Base-by-base conservation (phyloP, 2,113 vertebrate species). In the Aleadryas rufinucha region DNA sequence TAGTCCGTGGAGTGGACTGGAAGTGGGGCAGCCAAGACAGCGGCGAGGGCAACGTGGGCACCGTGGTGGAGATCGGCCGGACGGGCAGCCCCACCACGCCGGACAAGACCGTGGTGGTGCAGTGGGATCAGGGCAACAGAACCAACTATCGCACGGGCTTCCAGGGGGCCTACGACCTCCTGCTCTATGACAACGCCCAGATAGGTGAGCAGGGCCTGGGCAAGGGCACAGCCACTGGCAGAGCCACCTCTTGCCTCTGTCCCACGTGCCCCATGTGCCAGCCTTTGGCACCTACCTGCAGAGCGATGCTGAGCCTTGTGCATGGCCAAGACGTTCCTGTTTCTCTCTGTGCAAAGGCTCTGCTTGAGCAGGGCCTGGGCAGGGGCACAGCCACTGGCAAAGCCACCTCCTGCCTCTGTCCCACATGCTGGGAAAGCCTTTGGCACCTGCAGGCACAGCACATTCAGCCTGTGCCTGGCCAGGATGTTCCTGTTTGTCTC, bases 81-180 rank as follows among this genome's bases (percentile, higher is more conserved):
- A 98, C 99, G 16, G 99, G 99, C 92, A 99, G 99, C 98, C 99
- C 99, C 30, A 99, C 99, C 3, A 99, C 99, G 0, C 99, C 99
- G 0, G 99, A 99, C 95, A 99, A 99, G 95, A 99, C 99, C 0
- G 99, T 99, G 63, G 99, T 99, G 4, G 99, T 99, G 79, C 99
- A 99, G 98, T 99, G 99, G 99, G 99, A 99, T 95, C 99, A 99
- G 39, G 99, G 99, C 84, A 99, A 99, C 22, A 98, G 99, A 35
- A 99, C 99, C 71, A 99, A 99, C 97, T 99, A 99, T 50, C 98
- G 99, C 35, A 99, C 99, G 0, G 99, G 99, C 42, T 99, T 99
- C 98, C 99, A 99, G 97, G 99, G 99, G 4, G 98, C 99, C 4
- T 99, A 98, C 1, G 99, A 99, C 98, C 98, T 99, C 63, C 98